Conservation (phyloP, 2,888 invertebrate genomes). For the Blomia tropicalis region DNA sequence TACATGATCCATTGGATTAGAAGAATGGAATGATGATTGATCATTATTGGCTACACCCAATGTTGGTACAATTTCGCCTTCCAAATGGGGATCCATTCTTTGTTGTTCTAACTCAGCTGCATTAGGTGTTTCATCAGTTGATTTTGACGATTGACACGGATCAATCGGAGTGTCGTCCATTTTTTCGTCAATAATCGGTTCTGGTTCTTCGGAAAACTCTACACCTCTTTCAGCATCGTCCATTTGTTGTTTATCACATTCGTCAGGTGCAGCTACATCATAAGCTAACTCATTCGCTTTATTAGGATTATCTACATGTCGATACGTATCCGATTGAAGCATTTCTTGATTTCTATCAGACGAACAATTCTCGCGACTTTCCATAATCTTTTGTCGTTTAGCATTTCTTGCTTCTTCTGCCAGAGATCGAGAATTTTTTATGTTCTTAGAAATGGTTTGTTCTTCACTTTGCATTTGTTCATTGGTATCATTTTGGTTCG, state of each 20-base stretch:
- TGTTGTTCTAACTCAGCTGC: background rate
- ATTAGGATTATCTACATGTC: conserved; percentile 19
- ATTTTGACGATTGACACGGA: conserved; percentile 11
- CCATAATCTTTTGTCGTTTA: conserved; percentile 23
- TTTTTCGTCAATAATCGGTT: no score
- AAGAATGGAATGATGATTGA: conserved; percentile 22
- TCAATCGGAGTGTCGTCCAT: conserved; percentile 17
- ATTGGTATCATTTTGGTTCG: background rate
- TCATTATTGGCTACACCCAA: conserved; percentile 6
- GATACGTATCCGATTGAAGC: conserved; percentile 9
- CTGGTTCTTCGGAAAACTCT: conserved; percentile 11
- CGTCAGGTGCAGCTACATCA: conserved; percentile 22
- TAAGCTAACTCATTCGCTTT: conserved; percentile 16
- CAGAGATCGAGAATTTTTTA: conserved; percentile 32
- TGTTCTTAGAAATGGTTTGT: conserved; percentile 34
- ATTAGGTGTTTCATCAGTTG: background rate
- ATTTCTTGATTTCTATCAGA: conserved; percentile 6
- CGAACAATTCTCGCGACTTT: conserved; percentile 13
- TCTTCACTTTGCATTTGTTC: conserved; percentile 32
- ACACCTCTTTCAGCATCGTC: conserved; percentile 11
- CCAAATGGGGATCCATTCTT: conserved; percentile 15
- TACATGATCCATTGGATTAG: background rate
- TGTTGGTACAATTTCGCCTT: conserved; percentile 46
- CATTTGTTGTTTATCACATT: conserved; percentile 14
- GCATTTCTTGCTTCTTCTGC: conserved; percentile 20